phyloP scores from a whole-genome alignment of 2,797 vertebrate species.

The Mormyrus hasselquistii region DNA sequence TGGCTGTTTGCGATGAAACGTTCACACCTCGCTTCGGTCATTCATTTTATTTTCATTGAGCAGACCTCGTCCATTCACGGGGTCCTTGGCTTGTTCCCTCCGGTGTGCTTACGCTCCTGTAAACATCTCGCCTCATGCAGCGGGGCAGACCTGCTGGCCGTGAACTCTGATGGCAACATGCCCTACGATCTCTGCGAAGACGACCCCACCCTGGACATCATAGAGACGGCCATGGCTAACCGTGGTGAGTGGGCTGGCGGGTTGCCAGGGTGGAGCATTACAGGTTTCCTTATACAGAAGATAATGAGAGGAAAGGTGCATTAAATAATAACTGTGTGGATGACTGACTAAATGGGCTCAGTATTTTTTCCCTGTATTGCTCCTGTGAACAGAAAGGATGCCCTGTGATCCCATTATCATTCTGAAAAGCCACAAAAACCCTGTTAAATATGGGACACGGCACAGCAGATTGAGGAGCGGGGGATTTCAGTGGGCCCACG shows the following conservation, averaged over 20 bases:
- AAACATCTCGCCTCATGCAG: constrained; percentile 50
- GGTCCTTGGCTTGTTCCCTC: not conserved
- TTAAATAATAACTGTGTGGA: not conserved
- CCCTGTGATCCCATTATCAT: not conserved
- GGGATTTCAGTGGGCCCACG: not conserved
- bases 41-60: not conserved
- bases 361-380: not conserved
- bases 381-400: not conserved
- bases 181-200: constrained; percentile 97
- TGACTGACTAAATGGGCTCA: not conserved
- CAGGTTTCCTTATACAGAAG: not conserved
- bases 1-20: not conserved
- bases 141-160: constrained; percentile 83
- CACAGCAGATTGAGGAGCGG: not conserved
- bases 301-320: not conserved
- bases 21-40: not conserved
- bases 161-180: constrained; percentile 97
- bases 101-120: not conserved
- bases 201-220: constrained; percentile 91
- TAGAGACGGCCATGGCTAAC: constrained; percentile 95
- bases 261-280: not conserved
- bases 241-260: constrained; percentile 64
- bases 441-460: not conserved
- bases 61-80: not conserved
- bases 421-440: not conserved